Percentiles rank a stretch among this genome's conserved stretches.
Evolutionary conservation across 2,888 invertebrate genomes (phyloP).

Genomic region (Dolichopus griseipennis): DNA sequence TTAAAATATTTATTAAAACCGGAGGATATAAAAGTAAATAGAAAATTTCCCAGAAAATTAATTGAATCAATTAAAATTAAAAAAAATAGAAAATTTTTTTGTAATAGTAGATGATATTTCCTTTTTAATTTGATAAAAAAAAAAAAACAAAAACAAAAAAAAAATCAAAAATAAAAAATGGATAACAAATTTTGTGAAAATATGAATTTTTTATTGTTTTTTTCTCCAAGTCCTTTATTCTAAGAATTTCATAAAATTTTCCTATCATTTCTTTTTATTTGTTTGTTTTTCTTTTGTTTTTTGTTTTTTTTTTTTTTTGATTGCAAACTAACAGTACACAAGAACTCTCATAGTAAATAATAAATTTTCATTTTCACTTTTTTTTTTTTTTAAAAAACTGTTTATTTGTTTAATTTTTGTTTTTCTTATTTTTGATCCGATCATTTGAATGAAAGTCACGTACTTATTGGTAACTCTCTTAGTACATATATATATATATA

Average conservation of each 20-base stretch:
- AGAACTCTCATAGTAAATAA: not conserved
- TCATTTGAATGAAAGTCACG: conserved; percentile 4
- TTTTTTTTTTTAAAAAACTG: no score
- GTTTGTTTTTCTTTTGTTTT: no score
- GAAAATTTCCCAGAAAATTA: not conserved
- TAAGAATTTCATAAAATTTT: no score
- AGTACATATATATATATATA: no score
- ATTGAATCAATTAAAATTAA: not conserved
- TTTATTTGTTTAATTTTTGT: not conserved
- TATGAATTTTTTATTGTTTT: not conserved
- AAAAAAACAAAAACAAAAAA: not conserved
- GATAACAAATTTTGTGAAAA: not conserved
- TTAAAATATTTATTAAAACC: no score
- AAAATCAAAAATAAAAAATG: not conserved
- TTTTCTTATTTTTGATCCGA: not conserved
- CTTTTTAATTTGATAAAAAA: not conserved
- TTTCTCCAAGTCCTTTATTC: not conserved
- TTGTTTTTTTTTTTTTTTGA: not conserved
- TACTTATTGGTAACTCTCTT: not conserved
- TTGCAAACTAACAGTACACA: not conserved
- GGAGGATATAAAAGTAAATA: not conserved
- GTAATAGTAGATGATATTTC: no score
- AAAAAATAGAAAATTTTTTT: not conserved
- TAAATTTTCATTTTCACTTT: not conserved
- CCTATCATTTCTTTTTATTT: no score